phyloP scores from a whole-genome alignment of 1,140 invertebrate genomes.

The Dendroctonus valens region DNA sequence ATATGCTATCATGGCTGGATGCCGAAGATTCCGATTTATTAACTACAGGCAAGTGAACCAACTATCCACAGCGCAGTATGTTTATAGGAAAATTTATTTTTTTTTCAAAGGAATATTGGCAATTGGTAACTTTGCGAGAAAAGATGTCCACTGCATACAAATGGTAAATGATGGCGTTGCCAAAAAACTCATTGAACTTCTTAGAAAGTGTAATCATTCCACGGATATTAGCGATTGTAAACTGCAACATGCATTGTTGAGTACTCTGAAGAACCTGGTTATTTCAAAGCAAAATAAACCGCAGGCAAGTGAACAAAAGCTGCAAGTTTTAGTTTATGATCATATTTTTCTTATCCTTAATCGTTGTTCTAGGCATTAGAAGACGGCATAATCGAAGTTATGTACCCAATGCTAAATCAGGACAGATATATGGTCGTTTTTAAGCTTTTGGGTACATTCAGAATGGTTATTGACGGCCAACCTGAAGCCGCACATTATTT shows the following conservation, averaged over 20 bases:
- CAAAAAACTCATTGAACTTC: constrained; percentile 63
- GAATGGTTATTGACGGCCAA: constrained; percentile 83
- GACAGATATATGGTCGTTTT: constrained; percentile 80
- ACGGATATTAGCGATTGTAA: constrained; percentile 58
- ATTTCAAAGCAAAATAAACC: constrained; percentile 78
- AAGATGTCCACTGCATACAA: constrained; percentile 77
- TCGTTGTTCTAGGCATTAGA: constrained; percentile 51
- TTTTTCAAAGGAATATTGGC: constrained; percentile 65
- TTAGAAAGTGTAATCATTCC: constrained; percentile 40
- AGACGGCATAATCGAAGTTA: constrained; percentile 69
- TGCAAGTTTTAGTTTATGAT: not conserved
- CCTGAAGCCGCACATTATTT: constrained; percentile 64
- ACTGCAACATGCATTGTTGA: constrained; percentile 79
- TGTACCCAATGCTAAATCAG: constrained; percentile 71
- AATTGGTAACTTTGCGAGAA: constrained; percentile 86
- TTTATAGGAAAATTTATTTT: not conserved
- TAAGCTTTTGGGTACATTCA: constrained; percentile 79
- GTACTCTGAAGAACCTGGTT: constrained; percentile 78
- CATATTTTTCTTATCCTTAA: not conserved
- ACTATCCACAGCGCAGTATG: not conserved
- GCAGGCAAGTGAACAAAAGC: constrained; percentile 50
- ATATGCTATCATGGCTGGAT: constrained; percentile 74
- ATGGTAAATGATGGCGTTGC: constrained; percentile 79
- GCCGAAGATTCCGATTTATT: constrained; percentile 71
- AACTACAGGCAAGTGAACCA: constrained; percentile 57